Base-by-base conservation (phyloP, 1,140 invertebrate genomes). In the Megalopta genalis region DNA sequence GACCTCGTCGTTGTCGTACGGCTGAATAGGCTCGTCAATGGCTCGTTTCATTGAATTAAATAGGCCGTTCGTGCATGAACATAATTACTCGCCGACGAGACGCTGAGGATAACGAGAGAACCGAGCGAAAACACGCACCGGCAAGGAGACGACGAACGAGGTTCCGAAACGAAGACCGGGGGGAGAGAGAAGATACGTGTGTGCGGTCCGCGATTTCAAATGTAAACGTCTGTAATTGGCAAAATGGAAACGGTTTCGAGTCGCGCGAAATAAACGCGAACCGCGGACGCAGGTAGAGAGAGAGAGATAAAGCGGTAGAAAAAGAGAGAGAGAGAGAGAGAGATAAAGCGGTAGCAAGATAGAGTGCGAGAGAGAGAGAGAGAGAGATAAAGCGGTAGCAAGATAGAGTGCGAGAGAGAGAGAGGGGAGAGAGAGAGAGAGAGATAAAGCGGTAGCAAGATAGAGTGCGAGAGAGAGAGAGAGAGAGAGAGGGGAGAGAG, bases 11-110 rank as follows among this genome's bases (percentile, higher is more conserved):
- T 80, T 72, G 66, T 80, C 73, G 77, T 73, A 77, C 72, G 82
- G 77, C 67, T 89, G 81, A 90, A 90, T 88, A 89, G 88, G 84
- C 85, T 86, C 86, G 85, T 90, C 89, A 90, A 90, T 90, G 85
- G 73, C 71, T 89, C 84, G 82, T 86, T 88, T 91, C 85, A 87
- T 90, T 90, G 83, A 89, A 88, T 86, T 85, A 90, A 90, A 89
- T 88, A 89, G 88, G 87, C 82, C 88, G 84, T 67, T 85, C 88
- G 84, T 81, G 84, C 79, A 73, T 59, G 74, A 66, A 71, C 74
- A 69, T 79, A 86, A 86, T 86, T 87, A 86, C 84, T 84, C 71
- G 54, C 54, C 54, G 42, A 1, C 57, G n/a, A 4, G 18, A 32
- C 10, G 23, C 16, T n/a, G 25, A 21, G n/a, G 16, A 64, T 16